phyloP scores from a whole-genome alignment of 2,113 vertebrate species.

The Chaetodon auriga region DNA sequence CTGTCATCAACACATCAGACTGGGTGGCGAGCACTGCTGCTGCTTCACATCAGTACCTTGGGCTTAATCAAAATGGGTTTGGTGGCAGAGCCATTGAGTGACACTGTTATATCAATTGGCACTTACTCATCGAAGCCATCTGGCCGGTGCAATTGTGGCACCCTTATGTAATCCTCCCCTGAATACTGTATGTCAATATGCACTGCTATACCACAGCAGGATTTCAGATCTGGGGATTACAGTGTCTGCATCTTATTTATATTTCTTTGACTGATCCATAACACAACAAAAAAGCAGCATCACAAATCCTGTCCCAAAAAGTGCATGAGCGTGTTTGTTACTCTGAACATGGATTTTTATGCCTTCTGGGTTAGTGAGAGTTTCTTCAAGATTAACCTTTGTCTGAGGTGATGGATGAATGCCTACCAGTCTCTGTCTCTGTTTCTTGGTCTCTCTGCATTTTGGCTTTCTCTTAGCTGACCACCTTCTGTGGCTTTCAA shows the following conservation, averaged over 20 bases:
- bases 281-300: background rate
- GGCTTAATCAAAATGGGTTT: constrained; percentile 78
- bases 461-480: constrained; percentile 56
- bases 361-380: background rate
- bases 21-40: constrained; percentile 19
- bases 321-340: background rate
- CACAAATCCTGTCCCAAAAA: background rate
- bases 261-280: background rate
- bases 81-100: constrained; percentile 71
- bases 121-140: constrained; percentile 68
- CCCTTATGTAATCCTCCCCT: constrained; percentile 42
- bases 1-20: constrained; percentile 72
- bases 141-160: constrained; percentile 56
- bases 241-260: background rate
- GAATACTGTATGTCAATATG: constrained; percentile 20
- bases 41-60: constrained; percentile 66
- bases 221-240: background rate
- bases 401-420: constrained; percentile 13
- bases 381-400: constrained; percentile 16
- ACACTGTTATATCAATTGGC: constrained; percentile 70
- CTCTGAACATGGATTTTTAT: background rate
- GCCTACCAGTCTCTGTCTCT: background rate
- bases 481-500: constrained; percentile 77
- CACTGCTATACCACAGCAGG: background rate
- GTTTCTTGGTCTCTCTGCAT: constrained; percentile 32